Evolutionary conservation across 1,140 invertebrate species (phyloP), one percentile per base, ranked within the genome.

Genomic region (Diabrotica virgifera): DNA sequence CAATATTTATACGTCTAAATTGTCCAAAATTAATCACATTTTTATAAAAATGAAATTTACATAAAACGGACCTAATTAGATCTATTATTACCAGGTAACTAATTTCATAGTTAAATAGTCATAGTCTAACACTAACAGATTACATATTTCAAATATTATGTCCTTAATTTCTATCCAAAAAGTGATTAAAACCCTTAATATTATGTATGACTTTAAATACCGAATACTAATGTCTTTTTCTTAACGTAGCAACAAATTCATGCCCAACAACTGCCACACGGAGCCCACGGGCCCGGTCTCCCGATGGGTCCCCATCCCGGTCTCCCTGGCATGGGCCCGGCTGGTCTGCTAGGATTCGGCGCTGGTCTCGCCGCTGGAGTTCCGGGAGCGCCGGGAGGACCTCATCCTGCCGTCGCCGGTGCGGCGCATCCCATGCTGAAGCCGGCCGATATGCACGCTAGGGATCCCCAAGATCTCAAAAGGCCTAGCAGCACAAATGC

Each of bases 181-280:
- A 12, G 14, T 52, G n/a, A 9, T 52, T 14, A 14, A 11, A 52
- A 12, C 14, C 10, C n/a, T 52, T 52, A 14, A 5, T 8, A 9
- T 52, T 52, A 52, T 12, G n/a, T 11, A 6, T 52, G 3, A 52
- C 5, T 14, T 12, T 0, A 52, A 14, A 52, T 52, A 5, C 10
- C 53, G 5, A 10, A 57, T 57, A 37, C n/a, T 57, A 57, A 10
- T 57, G 6, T 40, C 9, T 59, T 5, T 12, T 59, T 35, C 71
- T 75, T 69, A 70, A 68, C 52, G 63, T 70, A 78, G 82, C 92
- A 94, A 80, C 93, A 95, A 82, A 94, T 96, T 88, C 93, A 96
- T 75, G 92, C 93, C 8, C 89, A 93, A 74, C 91, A 95, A 78
- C 75, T 95, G 65, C 92, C 92, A 12, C 83, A 83, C 13, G 88